A percentile compares a stretch with the other conserved stretches of the same genome.
Evolutionary conservation across 2,888 invertebrate species (phyloP).

Genomic region (Mesochorus sp.): DNA sequence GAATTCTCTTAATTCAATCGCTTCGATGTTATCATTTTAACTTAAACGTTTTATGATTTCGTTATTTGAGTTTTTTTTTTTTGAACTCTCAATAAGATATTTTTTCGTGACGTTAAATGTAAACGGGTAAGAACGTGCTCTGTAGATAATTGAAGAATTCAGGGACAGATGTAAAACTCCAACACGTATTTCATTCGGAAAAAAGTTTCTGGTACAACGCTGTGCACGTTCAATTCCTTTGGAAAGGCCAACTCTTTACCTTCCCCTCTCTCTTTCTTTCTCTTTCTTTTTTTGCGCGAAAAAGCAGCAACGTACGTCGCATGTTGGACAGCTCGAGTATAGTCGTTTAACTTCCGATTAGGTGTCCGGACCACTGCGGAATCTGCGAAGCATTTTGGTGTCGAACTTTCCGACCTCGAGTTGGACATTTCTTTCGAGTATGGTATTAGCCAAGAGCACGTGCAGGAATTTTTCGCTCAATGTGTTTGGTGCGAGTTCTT

Average conservation of each 20-base stretch:
- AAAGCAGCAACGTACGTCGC: slow-evolving; percentile 2
- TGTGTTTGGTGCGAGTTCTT: background rate
- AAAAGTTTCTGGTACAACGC: slow-evolving; percentile 19
- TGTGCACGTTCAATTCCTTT: slow-evolving; percentile 16
- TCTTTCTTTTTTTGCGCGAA: too few species aligned
- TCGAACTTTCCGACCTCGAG: background rate
- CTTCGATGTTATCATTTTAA: too few species aligned
- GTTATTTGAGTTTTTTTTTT: too few species aligned
- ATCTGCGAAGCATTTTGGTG: slow-evolving; percentile 30
- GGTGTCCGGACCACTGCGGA: slow-evolving; percentile 12
- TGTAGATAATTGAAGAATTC: too few species aligned
- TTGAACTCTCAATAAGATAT: too few species aligned
- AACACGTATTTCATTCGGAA: slow-evolving; percentile 14
- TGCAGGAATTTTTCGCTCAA: slow-evolving; percentile 41
- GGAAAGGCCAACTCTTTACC: background rate
- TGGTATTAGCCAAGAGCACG: slow-evolving; percentile 24
- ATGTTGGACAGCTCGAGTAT: slow-evolving; percentile 13
- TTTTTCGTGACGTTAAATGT: too few species aligned
- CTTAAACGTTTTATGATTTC: too few species aligned
- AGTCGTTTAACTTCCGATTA: slow-evolving; percentile 39
- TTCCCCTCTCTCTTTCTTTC: too few species aligned
- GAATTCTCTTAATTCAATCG: too few species aligned
- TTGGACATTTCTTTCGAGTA: slow-evolving; percentile 18
- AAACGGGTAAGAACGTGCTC: too few species aligned
- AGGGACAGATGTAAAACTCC: slow-evolving; percentile 8